Percentiles rank a stretch among this genome's conserved stretches.
Conservation (phyloP, 2,888 invertebrate species). For the Merodon equestris region DNA sequence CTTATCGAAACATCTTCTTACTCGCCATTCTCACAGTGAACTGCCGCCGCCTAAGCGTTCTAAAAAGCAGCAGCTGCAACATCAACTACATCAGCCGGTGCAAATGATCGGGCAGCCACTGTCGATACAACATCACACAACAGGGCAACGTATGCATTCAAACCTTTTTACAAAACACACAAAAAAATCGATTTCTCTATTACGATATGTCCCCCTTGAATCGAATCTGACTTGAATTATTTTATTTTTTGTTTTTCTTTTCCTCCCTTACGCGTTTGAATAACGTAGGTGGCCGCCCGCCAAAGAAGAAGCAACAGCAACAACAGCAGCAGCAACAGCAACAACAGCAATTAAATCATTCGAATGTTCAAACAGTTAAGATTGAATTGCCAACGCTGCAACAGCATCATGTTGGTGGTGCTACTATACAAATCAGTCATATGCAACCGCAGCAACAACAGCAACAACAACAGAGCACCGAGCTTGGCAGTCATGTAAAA, state of each 20-base stretch:
- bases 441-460: constrained; percentile 60
- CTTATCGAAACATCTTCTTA: constrained; percentile 78
- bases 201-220: neutral
- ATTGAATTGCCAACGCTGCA: constrained; percentile 76
- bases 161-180: too few species aligned
- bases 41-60: constrained; percentile 78
- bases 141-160: constrained; percentile 75
- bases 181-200: neutral
- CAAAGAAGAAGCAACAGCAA: constrained; percentile 75
- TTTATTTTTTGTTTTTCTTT: constrained; percentile 30
- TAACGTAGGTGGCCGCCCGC: constrained; percentile 76
- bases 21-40: constrained; percentile 78
- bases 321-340: constrained; percentile 64
- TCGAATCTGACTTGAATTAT: too few species aligned
- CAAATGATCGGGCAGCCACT: constrained; percentile 78
- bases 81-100: constrained; percentile 72
- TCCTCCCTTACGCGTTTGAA: too few species aligned
- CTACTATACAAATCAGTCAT: constrained; percentile 67
- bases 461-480: constrained; percentile 44
- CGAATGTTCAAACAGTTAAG: constrained; percentile 73
- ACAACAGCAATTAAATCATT: constrained; percentile 71
- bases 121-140: constrained; percentile 76
- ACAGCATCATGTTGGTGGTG: constrained; percentile 72
- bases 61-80: constrained; percentile 76
- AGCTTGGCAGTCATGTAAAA: constrained; percentile 74